Percentiles rank a stretch among this genome's conserved stretches.
These are phyloP conservation scores for Parazoanthus atlanticus DNA, from an alignment of 92 coral and sea anemone species.

Conservation along the genomic window DNA sequence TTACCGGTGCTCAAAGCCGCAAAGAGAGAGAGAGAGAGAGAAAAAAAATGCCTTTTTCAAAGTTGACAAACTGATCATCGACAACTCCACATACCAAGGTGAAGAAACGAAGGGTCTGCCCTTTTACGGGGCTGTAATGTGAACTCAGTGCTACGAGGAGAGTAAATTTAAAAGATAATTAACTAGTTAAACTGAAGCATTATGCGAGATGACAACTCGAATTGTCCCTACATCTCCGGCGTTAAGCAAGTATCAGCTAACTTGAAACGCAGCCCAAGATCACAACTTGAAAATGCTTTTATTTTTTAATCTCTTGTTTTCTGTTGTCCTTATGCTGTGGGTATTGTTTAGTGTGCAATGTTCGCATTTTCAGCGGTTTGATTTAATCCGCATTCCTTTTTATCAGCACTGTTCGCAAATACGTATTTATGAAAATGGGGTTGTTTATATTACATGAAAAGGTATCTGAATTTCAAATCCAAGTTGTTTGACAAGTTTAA, in stretches of 20 bases:
- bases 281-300: background rate
- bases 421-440: slow-evolving; percentile 1
- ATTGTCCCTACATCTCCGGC: no score
- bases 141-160: background rate
- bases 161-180: no score
- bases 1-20: slow-evolving; percentile 39
- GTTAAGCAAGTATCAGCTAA: no score
- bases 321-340: background rate
- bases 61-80: slow-evolving; percentile 38
- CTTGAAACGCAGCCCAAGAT: background rate
- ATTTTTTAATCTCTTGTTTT: background rate
- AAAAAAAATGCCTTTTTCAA: slow-evolving; percentile 25
- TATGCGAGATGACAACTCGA: no score
- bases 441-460: background rate
- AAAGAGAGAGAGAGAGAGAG: slow-evolving; percentile 12
- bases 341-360: background rate
- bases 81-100: slow-evolving; percentile 13
- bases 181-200: background rate
- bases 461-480: slow-evolving; percentile 12
- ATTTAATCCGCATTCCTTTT: background rate
- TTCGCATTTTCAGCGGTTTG: background rate
- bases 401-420: slow-evolving; percentile 13
- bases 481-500: background rate
- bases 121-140: slow-evolving; percentile 30
- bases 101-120: slow-evolving; percentile 20